phyloP scores from a whole-genome alignment of 2,113 vertebrate genomes.

The Urocolius indicus region DNA sequence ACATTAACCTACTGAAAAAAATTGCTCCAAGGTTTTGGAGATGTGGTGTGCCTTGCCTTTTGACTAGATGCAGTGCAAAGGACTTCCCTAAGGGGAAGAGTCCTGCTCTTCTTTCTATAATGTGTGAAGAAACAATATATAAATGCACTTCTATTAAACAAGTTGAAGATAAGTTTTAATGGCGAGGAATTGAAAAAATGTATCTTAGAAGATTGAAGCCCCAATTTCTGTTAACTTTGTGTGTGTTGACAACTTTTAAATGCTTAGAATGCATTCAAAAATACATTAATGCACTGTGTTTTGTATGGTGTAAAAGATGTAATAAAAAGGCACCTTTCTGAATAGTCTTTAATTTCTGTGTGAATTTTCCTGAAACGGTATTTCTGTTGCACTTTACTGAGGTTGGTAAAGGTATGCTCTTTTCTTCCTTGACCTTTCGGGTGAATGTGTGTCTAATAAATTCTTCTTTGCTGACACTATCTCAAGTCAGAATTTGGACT shows the following conservation, averaged over 20 bases:
- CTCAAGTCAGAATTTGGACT: background rate
- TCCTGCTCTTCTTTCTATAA: background rate
- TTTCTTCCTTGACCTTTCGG: background rate
- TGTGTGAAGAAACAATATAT: background rate
- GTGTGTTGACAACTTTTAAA: background rate
- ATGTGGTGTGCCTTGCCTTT: background rate
- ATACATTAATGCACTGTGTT: background rate
- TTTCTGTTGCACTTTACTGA: background rate
- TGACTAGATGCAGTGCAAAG: background rate
- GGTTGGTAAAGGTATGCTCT: background rate
- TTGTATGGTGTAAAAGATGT: background rate
- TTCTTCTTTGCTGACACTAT: background rate
- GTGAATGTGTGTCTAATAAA: background rate
- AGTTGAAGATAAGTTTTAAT: background rate
- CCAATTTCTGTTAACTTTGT: background rate
- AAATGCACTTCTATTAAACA: background rate
- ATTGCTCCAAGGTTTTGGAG: background rate
- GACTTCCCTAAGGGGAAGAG: background rate
- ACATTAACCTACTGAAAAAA: background rate
- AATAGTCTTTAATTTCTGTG: background rate
- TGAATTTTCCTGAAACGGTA: background rate
- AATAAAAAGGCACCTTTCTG: background rate
- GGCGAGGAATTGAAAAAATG: background rate
- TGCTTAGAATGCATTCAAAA: background rate
- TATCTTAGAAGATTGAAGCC: background rate